These are phyloP conservation scores for Eubasilissa splendida DNA, from an alignment of 2,888 invertebrate species.

Conservation along the genomic window DNA sequence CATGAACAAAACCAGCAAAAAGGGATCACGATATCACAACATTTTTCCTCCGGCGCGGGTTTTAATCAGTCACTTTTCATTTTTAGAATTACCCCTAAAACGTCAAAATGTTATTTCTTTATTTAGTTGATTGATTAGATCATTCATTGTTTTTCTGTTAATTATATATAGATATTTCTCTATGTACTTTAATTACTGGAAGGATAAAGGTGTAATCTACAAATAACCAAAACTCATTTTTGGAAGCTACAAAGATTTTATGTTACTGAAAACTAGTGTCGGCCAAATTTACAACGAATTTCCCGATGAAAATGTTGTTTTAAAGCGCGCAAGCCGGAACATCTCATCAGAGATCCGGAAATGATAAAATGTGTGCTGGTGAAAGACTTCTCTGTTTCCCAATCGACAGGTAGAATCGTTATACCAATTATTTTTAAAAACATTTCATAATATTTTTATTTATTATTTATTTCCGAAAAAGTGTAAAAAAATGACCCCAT, in stretches of 20 bases:
- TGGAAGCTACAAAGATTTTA: conserved; percentile 62
- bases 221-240: conserved; percentile 62
- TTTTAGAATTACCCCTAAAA: too few species aligned
- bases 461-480: too few species aligned
- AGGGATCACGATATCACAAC: too few species aligned
- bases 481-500: too few species aligned
- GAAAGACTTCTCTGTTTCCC: conserved; percentile 64
- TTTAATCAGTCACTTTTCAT: too few species aligned
- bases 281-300: conserved; percentile 61
- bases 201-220: conserved; percentile 61
- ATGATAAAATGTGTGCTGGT: conserved; percentile 64
- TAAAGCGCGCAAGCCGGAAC: conserved; percentile 62
- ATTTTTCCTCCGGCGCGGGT: too few species aligned
- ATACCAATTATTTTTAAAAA: too few species aligned
- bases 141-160: too few species aligned
- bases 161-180: conserved; percentile 61
- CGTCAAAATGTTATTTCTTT: too few species aligned
- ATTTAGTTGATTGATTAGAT: too few species aligned
- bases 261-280: conserved; percentile 59
- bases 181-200: conserved; percentile 64
- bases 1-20: too few species aligned
- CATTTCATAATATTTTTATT: too few species aligned
- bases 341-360: conserved; percentile 64
- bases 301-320: conserved; percentile 64
- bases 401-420: conserved; percentile 63